Evolutionary conservation across 2,888 invertebrate species (phyloP), one percentile per base, ranked within the genome.

Genomic region (Callimorpha dominula): DNA sequence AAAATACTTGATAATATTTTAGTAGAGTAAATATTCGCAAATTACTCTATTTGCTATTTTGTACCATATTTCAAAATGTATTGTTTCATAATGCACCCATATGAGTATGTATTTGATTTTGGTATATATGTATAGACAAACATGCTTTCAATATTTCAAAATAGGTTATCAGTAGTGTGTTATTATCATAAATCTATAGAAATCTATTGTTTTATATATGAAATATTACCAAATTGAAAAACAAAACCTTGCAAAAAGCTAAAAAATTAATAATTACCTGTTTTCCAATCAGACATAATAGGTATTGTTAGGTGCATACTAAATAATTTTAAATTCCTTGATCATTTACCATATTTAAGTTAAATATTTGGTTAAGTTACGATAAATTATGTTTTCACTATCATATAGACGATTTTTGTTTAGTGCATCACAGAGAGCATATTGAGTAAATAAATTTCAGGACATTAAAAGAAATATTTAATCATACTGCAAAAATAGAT

Each of bases 401-500:
- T 49, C 17, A 17, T 4, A 49, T 15, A 50, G 31, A 49, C 31
- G 49, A 65, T 11, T 65, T 65, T 40, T 65, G 5, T 31, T 65
- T 31, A 17, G 43, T 60, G 31, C 50, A 50, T 17, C 11, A 64
- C n/a, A 65, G n/a, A 65, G 49, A n/a, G 12, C 14, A 69, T 49
- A 57, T 52, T 65, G 17, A 46, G 42, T 66, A 1, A 67, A 42
- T 46, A 63, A n/a, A 60, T 46, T 43, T 72, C 57, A 69, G 68
- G 68, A 68, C 46, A 68, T 71, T 68, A 69, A 72, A 72, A 72
- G 65, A 65, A 72, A 65, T 72, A 69, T 68, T 69, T 20, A 65
- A 43, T 31, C 50, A 31, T 50, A 65, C 46, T 40, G n/a, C 8
- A 68, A 42, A 65, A 57, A 68, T 72, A 72, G 68, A 72, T 72